A percentile compares a stretch with the other conserved stretches of the same genome.
These are phyloP conservation scores for Podarcis cretensis DNA, from an alignment of 2,113 vertebrate genomes.

Conservation along the genomic window DNA sequence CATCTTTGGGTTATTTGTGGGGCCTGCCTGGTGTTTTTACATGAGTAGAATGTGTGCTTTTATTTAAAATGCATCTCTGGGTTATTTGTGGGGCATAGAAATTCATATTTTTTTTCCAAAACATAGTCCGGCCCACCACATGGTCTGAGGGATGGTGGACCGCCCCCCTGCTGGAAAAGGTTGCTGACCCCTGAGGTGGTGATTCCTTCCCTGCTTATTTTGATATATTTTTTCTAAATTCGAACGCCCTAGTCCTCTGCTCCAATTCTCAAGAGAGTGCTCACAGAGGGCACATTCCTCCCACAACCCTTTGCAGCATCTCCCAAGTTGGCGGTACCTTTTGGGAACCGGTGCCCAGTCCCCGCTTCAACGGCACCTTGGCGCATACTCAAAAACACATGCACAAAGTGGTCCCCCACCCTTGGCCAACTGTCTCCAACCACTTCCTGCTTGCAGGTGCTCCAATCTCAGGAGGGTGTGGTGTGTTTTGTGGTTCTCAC, in stretches of 20 bases:
- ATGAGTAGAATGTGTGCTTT: no score
- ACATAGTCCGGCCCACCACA: no score
- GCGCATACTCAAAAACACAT: background rate
- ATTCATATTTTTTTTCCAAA: no score
- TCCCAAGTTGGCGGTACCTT: background rate
- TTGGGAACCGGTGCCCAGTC: background rate
- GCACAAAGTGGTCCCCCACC: slow-evolving; percentile 17
- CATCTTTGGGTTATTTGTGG: no score
- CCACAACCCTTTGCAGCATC: background rate
- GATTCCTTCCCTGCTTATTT: no score
- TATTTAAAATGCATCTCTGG: no score
- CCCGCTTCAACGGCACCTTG: background rate
- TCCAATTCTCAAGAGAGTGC: background rate
- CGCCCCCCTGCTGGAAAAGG: accelerated
- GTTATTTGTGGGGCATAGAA: no score
- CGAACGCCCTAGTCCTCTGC: background rate
- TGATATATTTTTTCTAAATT: no score
- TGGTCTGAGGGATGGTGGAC: no score
- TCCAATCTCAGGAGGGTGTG: slow-evolving; percentile 85
- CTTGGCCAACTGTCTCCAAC: slow-evolving; percentile 27
- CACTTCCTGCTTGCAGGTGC: slow-evolving; percentile 80
- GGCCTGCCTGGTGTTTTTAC: no score
- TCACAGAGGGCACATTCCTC: background rate
- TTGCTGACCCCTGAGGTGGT: no score
- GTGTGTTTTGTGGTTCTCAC: slow-evolving; percentile 89